A percentile compares a stretch with the other conserved stretches of the same genome.
Conservation (phyloP, 2,888 invertebrate species). For the Tenthredo amoena region DNA sequence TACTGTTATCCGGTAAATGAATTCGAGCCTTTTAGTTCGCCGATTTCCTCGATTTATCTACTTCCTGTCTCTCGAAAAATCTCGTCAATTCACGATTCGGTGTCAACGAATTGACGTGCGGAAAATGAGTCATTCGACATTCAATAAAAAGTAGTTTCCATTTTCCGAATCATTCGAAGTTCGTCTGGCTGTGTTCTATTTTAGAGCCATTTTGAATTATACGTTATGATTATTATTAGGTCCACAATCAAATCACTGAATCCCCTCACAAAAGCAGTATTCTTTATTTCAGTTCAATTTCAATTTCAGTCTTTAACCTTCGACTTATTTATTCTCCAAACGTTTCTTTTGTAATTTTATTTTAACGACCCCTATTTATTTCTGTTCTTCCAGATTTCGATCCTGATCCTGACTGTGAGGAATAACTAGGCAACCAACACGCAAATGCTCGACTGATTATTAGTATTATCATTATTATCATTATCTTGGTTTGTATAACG, state of each 20-base stretch:
- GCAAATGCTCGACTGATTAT: slow-evolving; percentile 50
- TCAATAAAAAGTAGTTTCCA: neutral
- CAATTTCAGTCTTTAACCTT: neutral
- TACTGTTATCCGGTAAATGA: neutral
- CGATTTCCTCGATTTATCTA: neutral
- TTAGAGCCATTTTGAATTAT: neutral
- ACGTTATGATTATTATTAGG: neutral
- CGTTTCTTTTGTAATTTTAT: slow-evolving; percentile 43
- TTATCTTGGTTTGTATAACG: slow-evolving; percentile 15
- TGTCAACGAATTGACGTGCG: neutral
- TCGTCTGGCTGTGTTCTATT: neutral
- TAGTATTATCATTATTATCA: slow-evolving; percentile 43
- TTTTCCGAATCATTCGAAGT: neutral
- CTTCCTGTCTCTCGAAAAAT: neutral
- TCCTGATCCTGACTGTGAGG: slow-evolving; percentile 37
- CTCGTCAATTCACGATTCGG: neutral
- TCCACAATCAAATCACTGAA: slow-evolving; percentile 2
- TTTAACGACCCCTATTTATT: slow-evolving; percentile 43
- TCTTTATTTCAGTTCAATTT: neutral
- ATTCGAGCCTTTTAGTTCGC: neutral
- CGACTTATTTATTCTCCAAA: slow-evolving; percentile 22
- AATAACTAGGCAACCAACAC: slow-evolving; percentile 36
- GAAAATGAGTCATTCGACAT: slow-evolving; percentile 12
- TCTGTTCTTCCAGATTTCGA: slow-evolving; percentile 45
- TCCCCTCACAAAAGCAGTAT: neutral